Evolutionary conservation across 2,113 vertebrate species (phyloP), one percentile per base, ranked within the genome.

Genomic region (Corapipo altera): DNA sequence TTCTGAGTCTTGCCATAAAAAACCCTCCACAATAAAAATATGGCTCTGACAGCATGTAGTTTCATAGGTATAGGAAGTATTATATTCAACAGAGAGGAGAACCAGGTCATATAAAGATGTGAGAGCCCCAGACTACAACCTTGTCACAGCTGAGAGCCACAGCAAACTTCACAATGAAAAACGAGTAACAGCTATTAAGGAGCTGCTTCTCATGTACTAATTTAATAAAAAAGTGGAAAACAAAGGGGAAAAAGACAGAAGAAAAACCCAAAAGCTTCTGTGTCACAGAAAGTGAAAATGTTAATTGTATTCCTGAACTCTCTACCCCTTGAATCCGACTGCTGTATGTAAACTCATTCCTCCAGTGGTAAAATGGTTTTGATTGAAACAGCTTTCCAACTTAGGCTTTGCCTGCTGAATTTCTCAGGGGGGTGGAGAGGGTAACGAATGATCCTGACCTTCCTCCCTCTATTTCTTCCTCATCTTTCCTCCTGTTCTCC

Each of bases 381-480:
- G 92, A 91, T 80, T 94, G 91, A 96, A 96, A 74, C 27, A 86
- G 48, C 17, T 88, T 95, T 94, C 82, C 55, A 80, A 52, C 88
- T 94, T 84, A 67, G 51, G 43, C 51, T 51, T 83, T 91, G 71
- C 55, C 51, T 93, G 67, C 57, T 93, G 85, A 77, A 93, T 92
- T 94, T 93, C 75, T 79, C 75, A 5, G 12, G 32, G 62, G 39
- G 14, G 21, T 33, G 64, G 30, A 35, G 70, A 4, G 1, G 37
- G 20, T 59, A 84, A 73, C 1, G 1, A 94, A 64, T 33, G n/a
- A 74, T 49, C 52, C 64, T 81, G 85, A 93, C 72, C 55, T 94
- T 93, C 78, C 48, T 95, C 52, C 59, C 30, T 83, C 39, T 88
- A 14, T 77, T 95, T 90, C 88, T 80, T 71, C 30, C 28, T 77